Percentiles rank a stretch among this genome's conserved stretches.
Evolutionary conservation across 2,797 vertebrate genomes (phyloP).

Genomic region (Anniella stebbinsi): DNA sequence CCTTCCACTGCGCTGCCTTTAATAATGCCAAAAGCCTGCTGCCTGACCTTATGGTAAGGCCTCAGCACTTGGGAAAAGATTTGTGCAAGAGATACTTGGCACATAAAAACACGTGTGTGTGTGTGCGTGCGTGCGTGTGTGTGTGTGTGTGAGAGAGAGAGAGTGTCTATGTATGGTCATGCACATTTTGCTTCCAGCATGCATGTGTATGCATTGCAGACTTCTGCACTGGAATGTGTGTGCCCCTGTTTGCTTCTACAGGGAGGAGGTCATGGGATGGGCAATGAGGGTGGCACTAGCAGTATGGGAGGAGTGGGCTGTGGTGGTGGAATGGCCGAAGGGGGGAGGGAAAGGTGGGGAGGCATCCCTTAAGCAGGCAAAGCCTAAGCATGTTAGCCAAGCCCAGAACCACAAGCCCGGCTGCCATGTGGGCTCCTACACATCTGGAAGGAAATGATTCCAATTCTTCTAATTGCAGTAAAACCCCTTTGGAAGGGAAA

Average conservation of each 20-base stretch:
- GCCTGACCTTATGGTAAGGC: not conserved
- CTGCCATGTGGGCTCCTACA: conserved; percentile 40
- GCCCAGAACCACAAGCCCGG: conserved; percentile 35
- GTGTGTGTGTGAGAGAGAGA: no score
- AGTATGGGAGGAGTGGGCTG: not conserved
- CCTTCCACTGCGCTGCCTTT: not conserved
- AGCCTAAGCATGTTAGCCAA: conserved; percentile 13
- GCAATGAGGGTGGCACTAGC: not conserved
- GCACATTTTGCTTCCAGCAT: not conserved
- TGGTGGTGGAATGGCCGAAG: not conserved
- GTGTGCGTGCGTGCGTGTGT: not conserved
- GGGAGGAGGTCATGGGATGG: not conserved
- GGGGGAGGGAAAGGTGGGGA: not conserved
- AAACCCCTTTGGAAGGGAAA: conserved; percentile 35
- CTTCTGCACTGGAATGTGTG: not conserved
- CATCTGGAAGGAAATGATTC: conserved; percentile 53
- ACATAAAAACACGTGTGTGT: not conserved
- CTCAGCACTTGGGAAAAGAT: not conserved
- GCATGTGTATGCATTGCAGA: not conserved
- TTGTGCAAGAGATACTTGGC: not conserved
- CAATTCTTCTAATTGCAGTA: conserved; percentile 50
- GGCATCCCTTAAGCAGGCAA: conserved; percentile 23
- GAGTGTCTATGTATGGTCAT: not conserved
- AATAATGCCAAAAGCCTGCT: not conserved
- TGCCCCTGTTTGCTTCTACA: not conserved